phyloP scores from a whole-genome alignment of 2,888 invertebrate species.

The Lathronympha strigana region DNA sequence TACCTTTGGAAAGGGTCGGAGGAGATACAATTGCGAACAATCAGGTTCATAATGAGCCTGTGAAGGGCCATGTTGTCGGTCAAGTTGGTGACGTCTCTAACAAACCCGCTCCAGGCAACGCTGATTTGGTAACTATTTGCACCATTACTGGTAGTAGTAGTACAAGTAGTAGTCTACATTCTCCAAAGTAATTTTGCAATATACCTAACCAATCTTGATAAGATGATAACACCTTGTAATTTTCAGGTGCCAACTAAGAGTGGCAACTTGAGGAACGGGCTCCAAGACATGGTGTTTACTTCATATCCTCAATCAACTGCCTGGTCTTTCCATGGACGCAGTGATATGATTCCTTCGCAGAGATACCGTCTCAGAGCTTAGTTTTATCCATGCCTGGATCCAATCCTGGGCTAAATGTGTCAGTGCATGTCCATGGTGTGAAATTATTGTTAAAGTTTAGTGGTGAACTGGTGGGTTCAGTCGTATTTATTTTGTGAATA shows the following conservation, averaged over 20 bases:
- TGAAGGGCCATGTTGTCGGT: conserved; percentile 49
- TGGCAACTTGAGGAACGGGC: conserved; percentile 64
- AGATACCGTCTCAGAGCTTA: conserved; percentile 46
- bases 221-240: neutral
- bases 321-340: conserved; percentile 73
- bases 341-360: conserved; percentile 45
- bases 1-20: conserved; percentile 64
- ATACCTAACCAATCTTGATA: neutral
- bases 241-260: conserved; percentile 52
- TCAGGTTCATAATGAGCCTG: conserved; percentile 44
- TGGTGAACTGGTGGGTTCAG: conserved; percentile 25
- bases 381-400: too few species aligned
- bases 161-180: too few species aligned
- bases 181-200: neutral
- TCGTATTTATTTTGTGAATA: conserved; percentile 15
- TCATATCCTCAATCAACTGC: conserved; percentile 64
- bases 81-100: conserved; percentile 61
- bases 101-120: conserved; percentile 48
- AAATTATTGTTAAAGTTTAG: conserved; percentile 27
- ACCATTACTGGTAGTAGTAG: neutral
- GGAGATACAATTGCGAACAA: conserved; percentile 66
- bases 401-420: neutral
- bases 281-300: conserved; percentile 71
- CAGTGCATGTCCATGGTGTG: conserved; percentile 8
- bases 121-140: conserved; percentile 49